Conservation (phyloP, 2,888 invertebrate genomes). For the Metellina segmentata region DNA sequence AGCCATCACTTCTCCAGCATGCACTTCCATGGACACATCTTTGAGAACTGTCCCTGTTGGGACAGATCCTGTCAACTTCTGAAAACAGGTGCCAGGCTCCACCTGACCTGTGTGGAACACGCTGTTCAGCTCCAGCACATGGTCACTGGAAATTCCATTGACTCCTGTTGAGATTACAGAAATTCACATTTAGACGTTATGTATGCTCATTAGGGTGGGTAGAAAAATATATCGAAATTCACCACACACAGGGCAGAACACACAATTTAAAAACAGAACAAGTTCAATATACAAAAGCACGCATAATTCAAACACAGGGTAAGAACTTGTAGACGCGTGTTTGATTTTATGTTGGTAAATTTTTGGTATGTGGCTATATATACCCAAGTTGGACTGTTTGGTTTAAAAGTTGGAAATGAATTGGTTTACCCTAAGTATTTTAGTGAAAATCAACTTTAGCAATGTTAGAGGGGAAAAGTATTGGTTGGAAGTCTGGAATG, state of each 20-base stretch:
- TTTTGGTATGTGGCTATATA: no score
- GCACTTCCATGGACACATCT: constrained; percentile 94
- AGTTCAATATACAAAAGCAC: no score
- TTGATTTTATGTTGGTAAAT: no score
- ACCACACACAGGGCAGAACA: background rate
- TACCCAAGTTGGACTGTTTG: no score
- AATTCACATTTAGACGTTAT: background rate
- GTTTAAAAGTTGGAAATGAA: no score
- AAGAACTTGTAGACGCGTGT: no score
- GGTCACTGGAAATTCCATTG: constrained; percentile 87
- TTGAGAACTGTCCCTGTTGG: constrained; percentile 93
- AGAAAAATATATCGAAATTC: background rate
- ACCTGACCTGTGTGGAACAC: constrained; percentile 94
- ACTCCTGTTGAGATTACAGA: background rate
- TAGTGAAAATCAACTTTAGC: no score
- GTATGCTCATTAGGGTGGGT: background rate
- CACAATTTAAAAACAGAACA: background rate
- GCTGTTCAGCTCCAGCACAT: constrained; percentile 91
- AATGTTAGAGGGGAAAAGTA: no score
- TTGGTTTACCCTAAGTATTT: no score
- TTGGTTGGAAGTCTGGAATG: no score
- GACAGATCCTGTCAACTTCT: constrained; percentile 88
- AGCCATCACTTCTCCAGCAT: constrained; percentile 95
- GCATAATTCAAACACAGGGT: no score
- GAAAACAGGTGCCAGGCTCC: constrained; percentile 84